Conservation (phyloP, 1,140 invertebrate species). For the Sminthurides bifidus region DNA sequence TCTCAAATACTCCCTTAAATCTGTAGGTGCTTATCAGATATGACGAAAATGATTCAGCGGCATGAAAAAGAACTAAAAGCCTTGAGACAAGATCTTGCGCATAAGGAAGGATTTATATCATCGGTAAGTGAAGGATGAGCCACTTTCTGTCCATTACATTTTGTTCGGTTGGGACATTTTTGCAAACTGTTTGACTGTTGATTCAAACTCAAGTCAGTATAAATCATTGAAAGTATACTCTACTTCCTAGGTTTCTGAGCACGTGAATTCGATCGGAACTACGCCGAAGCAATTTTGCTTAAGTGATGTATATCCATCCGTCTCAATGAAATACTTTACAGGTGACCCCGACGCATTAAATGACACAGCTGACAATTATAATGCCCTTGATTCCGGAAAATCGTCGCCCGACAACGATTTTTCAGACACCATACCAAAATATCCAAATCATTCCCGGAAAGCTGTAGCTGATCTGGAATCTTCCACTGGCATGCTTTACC, state of each 20-base stretch:
- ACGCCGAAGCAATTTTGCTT: not conserved
- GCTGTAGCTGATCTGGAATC: not conserved
- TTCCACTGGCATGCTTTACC: not conserved
- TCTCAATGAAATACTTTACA: not conserved
- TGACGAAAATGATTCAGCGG: conserved; percentile 3
- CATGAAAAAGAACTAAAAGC: conserved; percentile 18
- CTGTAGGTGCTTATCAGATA: conserved; percentile 10
- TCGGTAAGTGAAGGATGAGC: conserved; percentile 8
- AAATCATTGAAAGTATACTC: not conserved
- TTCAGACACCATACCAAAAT: not conserved
- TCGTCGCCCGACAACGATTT: too few species aligned
- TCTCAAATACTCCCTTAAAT: not conserved
- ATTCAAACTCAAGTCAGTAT: not conserved
- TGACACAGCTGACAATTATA: too few species aligned
- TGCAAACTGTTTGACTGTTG: not conserved
- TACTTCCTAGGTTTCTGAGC: not conserved
- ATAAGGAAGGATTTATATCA: conserved; percentile 20
- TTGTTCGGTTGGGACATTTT: not conserved
- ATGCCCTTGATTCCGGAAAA: too few species aligned
- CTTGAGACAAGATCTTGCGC: conserved; percentile 13
- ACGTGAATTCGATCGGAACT: not conserved
- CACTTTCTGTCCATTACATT: not conserved
- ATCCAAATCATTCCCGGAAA: not conserved
- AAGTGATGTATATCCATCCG: not conserved
- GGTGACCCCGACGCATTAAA: too few species aligned